Percentiles rank a stretch among this genome's conserved stretches.
phyloP scores from a whole-genome alignment of 2,113 vertebrate genomes.

The Ophiodon elongatus region DNA sequence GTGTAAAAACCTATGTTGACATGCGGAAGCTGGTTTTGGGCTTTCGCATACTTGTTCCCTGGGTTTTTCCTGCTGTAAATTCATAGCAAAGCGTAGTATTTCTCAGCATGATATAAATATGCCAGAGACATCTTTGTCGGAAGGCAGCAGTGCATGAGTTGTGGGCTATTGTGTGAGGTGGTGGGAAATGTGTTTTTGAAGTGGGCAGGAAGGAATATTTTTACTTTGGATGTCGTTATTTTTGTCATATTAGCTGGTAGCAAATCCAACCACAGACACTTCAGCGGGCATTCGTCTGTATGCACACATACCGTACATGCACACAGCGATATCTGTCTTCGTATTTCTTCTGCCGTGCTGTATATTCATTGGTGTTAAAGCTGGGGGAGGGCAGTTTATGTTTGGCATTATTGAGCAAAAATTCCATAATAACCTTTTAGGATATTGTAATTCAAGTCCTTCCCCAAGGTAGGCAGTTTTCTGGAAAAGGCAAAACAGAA shows the following conservation, averaged over 20 bases:
- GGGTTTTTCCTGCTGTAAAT: conserved; percentile 55
- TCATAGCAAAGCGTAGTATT: conserved; percentile 1
- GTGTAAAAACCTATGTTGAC: not conserved
- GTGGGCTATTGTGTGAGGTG: conserved; percentile 44
- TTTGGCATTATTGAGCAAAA: not conserved
- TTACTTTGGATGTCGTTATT: conserved; percentile 2
- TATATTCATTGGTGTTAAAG: not conserved
- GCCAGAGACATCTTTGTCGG: conserved; percentile 32
- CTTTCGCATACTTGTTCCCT: not conserved
- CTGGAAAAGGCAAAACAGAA: not conserved
- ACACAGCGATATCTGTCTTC: not conserved
- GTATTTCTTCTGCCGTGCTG: not conserved
- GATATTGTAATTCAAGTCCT: not conserved
- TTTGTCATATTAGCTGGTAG: conserved; percentile 11
- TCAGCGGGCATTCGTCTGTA: not conserved
- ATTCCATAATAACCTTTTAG: not conserved
- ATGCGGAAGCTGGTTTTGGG: not conserved
- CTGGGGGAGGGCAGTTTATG: not conserved
- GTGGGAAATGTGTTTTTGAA: conserved; percentile 40
- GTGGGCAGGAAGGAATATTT: conserved; percentile 33
- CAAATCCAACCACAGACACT: not conserved
- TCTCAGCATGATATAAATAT: conserved; percentile 36
- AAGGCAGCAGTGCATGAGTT: conserved; percentile 36
- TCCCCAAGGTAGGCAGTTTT: not conserved
- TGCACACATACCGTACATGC: not conserved